Evolutionary conservation across 2,113 vertebrate genomes (phyloP).

Genomic region (Calonectris borealis): DNA sequence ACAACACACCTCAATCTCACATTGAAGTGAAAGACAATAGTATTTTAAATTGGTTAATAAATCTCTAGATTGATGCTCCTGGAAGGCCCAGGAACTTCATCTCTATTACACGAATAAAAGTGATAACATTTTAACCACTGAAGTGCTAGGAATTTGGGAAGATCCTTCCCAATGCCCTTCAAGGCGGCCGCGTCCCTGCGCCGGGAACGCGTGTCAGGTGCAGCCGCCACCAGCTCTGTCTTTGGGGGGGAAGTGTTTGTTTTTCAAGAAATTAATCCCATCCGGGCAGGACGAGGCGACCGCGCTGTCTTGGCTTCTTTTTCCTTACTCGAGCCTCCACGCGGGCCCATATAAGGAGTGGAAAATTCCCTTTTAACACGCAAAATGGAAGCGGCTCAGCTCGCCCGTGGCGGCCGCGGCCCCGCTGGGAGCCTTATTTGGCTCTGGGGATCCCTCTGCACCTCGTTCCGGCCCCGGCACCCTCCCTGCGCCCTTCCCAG

Average conservation of each 20-base stretch:
- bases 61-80: conserved; percentile 90
- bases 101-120: conserved; percentile 85
- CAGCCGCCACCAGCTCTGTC: accelerated
- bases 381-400: neutral
- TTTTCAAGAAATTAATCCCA: neutral
- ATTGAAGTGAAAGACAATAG: conserved; percentile 98
- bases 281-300: neutral
- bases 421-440: neutral
- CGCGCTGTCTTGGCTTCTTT: neutral
- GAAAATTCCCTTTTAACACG: conserved; percentile 49
- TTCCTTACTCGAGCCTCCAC: neutral
- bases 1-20: conserved; percentile 90
- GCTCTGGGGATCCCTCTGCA: neutral
- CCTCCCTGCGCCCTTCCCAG: neutral
- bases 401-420: accelerated
- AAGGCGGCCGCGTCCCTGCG: accelerated
- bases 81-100: conserved; percentile 84
- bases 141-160: conserved; percentile 59
- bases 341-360: conserved; percentile 52
- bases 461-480: accelerated
- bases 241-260: neutral
- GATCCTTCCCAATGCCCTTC: conserved; percentile 40
- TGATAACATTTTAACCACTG: conserved; percentile 77
- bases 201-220: accelerated
- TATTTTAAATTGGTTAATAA: conserved; percentile 99